Evolutionary conservation across 2,888 invertebrate genomes (phyloP).

Genomic region (Lasioglossum villosulum): DNA sequence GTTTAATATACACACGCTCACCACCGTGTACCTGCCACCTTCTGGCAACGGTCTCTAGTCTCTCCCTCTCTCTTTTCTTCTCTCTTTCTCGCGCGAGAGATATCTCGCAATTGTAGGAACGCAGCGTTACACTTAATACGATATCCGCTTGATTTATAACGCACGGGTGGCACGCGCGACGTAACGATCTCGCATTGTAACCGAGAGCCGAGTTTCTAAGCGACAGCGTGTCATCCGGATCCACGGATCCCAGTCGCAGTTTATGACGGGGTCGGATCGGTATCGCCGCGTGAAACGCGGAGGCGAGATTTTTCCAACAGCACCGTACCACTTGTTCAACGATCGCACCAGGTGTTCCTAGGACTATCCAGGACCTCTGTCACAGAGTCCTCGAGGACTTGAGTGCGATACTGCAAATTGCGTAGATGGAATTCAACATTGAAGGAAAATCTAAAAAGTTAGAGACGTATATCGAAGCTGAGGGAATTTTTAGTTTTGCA

Average conservation of each 20-base stretch:
- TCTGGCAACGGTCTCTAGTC: neutral
- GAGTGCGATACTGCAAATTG: no score
- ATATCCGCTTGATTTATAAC: constrained; percentile 38
- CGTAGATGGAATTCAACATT: no score
- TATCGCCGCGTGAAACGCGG: constrained; percentile 8
- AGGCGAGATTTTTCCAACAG: neutral
- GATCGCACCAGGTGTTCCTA: neutral
- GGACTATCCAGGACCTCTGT: neutral
- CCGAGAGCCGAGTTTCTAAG: neutral
- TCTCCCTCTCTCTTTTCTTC: neutral
- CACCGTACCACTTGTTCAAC: neutral
- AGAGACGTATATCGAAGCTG: no score
- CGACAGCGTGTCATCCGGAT: constrained; percentile 9
- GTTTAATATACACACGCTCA: constrained; percentile 74
- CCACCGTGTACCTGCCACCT: constrained; percentile 26
- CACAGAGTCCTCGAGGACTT: no score
- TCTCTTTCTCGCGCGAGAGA: neutral
- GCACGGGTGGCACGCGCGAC: constrained; percentile 25
- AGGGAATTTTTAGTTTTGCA: no score
- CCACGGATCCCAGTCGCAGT: neutral
- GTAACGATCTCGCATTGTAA: constrained; percentile 5
- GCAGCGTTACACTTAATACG: constrained; percentile 36
- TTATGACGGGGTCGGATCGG: constrained; percentile 4
- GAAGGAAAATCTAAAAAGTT: no score
- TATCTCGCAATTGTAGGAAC: constrained; percentile 32